Base-by-base conservation (phyloP, 2,888 invertebrate species). In the Agrotis puta region DNA sequence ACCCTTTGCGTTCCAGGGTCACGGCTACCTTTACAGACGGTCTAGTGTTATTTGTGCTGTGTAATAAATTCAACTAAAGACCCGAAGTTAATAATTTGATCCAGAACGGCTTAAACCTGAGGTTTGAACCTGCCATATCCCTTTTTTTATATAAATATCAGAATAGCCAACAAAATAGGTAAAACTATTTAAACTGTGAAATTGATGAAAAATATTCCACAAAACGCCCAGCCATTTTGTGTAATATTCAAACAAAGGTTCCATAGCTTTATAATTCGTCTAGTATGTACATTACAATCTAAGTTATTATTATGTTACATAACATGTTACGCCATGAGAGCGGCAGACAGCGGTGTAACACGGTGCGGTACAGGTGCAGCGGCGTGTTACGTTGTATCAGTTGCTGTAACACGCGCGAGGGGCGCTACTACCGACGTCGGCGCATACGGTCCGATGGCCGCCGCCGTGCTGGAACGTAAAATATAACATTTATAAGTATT, bases 371-470 rank as follows among this genome's bases (percentile, higher is more conserved):
- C 33, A 0, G 13, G 16, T 63, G 66, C 45, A 22, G 39, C 64
- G 47, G 20, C 77, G 22, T 56, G 70, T 33, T 14, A n/a, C 54
- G 39, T 39, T 1, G 56, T 27, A n/a, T 2, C 47, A 18, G 58
- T 16, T 14, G n/a, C 53, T 33, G 57, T 20, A 18, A 24, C 27
- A 20, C 51, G 45, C 59, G 50, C 50, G 20, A 3, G 57, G 39
- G 20, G n/a, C 48, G 64, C 53, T 47, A 74, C 80, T 78, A 82
- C 76, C 81, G 69, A 2, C 69, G 81, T 14, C 66, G 61, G 11
- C 73, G 73, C 18, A 20, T 0, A 61, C 79, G 79, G 9, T 53
- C 27, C 1, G 62, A 3, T 0, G 67, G 50, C 51, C 70, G 80
- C 39, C 80, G 80, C 27, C 75, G 81, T 68, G 84, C 77, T 82